Evolutionary conservation across 2,113 vertebrate species (phyloP), one percentile per base, ranked within the genome.

Genomic region (Rhadina sibilatrix): DNA sequence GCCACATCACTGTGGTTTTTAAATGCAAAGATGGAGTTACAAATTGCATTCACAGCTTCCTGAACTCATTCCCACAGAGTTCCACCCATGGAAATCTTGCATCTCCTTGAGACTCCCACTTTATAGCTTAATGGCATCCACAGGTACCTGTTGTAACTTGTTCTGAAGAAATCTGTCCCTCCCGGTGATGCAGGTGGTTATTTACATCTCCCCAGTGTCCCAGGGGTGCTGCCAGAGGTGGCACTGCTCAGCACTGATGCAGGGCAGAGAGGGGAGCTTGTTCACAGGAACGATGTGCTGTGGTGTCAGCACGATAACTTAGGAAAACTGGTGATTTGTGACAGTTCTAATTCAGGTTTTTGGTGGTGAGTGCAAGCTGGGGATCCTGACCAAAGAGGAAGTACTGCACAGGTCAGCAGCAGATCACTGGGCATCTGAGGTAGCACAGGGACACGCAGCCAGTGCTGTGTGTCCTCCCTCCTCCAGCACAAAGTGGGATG

Each of bases 131-230:
- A 46, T 6, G 0, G 40, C n/a, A 20, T 53, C 42, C 64, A 56
- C 6, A 0, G 2, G 12, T 61, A n/a, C 20, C 11, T 3, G 31
- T n/a, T 77, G 50, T 66, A 72, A 70, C 83, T 90, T 69, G 59
- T 59, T 68, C 53, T 72, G 57, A 54, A 79, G 81, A 42, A 75
- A 10, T n/a, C 35, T 69, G 15, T 75, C 74, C 59, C 23, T 92
- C 50, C n/a, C 0, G 0, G 1, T 37, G 70, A 9, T 0, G 0
- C 2, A 46, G 80, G 22, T 25, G 21, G 13, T 76, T 77, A 54
- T 61, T 94, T 65, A 24, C 60, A 61, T 52, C 54, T 81, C 84
- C 38, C 28, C 2, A 3, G 31, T 23, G 33, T 42, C 72, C 66
- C 49, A 19, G 52, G 44, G 46, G 30, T 52, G 5, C 22, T 61